Evolutionary conservation across 1,140 invertebrate species (phyloP), one percentile per base, ranked within the genome.

Genomic region (Caerostris extrusa): DNA sequence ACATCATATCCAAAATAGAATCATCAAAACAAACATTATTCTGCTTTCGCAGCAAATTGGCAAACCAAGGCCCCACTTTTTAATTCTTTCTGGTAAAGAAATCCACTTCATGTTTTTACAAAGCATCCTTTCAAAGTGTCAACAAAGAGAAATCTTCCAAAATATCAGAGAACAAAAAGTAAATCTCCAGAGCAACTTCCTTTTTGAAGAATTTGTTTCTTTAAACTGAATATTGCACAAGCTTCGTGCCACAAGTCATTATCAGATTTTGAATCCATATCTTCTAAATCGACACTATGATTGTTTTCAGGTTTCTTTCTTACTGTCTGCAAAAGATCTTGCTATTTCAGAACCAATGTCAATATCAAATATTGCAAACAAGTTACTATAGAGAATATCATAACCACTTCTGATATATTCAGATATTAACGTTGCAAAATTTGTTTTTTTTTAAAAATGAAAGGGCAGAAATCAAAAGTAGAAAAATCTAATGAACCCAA

Each of bases 321-420:
- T 10, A 58, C 87, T 12, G 50, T 3, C 50, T 50, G 34, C 93
- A 87, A 94, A n/a, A 17, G 56, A n/a, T 58, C 6, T 67, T 67
- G 67, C 53, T 5, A 57, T 58, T 19, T 90, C 56, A 6, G 8
- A 7, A 34, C 50, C n/a, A 85, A 60, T 12, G 10, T 50, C 53
- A 3, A 67, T 55, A 94, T 90, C 64, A 4, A 90, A 50, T 12
- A 94, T 64, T 12, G 58, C 58, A 85, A 90, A 94, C 19, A 94
- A n/a, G 85, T 94, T 94, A 14, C 55, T 58, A 53, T 94, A 55
- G 0, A 94, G 58, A 10, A 94, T 12, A 90, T 94, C 93, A 60
- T 90, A 94, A 53, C 88, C 93, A 10, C 69, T 34, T 56, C 19
- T 90, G 14, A 69, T 87, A 90, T 90, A 69, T 4, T 83, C 10